Evolutionary conservation across 2,888 invertebrate species (phyloP).

Genomic region (Aphelenchoides bicaudatus): DNA sequence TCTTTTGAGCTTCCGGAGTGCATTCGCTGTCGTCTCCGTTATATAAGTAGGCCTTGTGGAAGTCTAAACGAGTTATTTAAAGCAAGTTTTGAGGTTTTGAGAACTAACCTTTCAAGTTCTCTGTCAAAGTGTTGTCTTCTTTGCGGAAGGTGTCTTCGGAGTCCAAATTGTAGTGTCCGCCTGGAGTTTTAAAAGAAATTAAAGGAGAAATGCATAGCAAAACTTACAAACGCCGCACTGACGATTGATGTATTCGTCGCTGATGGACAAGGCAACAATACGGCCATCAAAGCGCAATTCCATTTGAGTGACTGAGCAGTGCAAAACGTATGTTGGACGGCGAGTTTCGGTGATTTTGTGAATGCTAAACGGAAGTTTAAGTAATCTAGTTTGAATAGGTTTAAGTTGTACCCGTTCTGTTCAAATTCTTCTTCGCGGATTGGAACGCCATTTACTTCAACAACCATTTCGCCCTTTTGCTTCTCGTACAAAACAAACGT

Average conservation of each 20-base stretch:
- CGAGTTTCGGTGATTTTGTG: slow-evolving; percentile 10
- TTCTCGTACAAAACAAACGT: slow-evolving; percentile 26
- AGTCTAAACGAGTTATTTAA: too few relatives aligned
- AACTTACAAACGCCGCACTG: slow-evolving; percentile 57
- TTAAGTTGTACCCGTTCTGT: slow-evolving; percentile 15
- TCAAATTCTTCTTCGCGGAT: slow-evolving; percentile 23
- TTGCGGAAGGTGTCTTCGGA: slow-evolving; percentile 12
- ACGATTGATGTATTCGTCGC: slow-evolving; percentile 37
- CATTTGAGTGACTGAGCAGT: slow-evolving; percentile 21
- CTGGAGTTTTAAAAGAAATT: too few relatives aligned
- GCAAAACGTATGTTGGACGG: slow-evolving; percentile 20
- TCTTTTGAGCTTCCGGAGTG: slow-evolving; percentile 1
- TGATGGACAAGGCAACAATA: slow-evolving; percentile 35
- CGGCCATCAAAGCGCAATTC: slow-evolving; percentile 50
- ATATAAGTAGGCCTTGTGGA: slow-evolving; percentile 26
- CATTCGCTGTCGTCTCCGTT: slow-evolving; percentile 21
- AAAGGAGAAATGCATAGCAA: slow-evolving; percentile 1
- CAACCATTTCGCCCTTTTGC: slow-evolving; percentile 20
- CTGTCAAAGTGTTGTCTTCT: slow-evolving; percentile 19
- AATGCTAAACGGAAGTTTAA: slow-evolving; percentile 18
- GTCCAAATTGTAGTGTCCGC: slow-evolving; percentile 28
- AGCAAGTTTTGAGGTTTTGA: too few relatives aligned
- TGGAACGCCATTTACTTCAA: slow-evolving; percentile 15
- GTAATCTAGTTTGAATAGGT: not conserved
- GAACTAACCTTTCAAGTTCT: slow-evolving; percentile 18